A percentile compares a stretch with the other conserved stretches of the same genome.
These are phyloP conservation scores for Xanthorhoe designata DNA, from an alignment of 2,888 invertebrate species.

Conservation along the genomic window DNA sequence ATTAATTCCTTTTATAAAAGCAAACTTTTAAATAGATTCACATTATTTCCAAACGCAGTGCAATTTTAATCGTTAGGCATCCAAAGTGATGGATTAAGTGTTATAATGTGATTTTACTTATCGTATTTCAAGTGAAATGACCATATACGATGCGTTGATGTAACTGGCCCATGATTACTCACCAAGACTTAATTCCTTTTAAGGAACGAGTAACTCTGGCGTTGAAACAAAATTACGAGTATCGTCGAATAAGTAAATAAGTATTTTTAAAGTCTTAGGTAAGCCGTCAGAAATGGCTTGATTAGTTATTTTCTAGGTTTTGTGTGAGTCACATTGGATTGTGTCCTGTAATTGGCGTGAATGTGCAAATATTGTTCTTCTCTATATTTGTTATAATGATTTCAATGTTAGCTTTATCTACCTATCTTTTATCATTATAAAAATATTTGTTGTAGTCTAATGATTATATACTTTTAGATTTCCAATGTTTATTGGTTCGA, in stretches of 20 bases:
- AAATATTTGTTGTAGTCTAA: constrained; percentile 10
- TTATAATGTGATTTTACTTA: constrained; percentile 31
- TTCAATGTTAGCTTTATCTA: constrained; percentile 1
- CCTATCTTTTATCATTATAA: constrained; percentile 5
- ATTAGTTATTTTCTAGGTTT: constrained; percentile 20
- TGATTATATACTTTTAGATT: constrained; percentile 55
- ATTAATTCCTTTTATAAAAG: constrained; percentile 13
- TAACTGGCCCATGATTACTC: constrained; percentile 44
- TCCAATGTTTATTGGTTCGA: constrained; percentile 74
- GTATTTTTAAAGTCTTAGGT: constrained; percentile 32
- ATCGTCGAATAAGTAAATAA: constrained; percentile 30
- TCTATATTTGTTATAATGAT: constrained; percentile 16
- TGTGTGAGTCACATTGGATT: constrained; percentile 35
- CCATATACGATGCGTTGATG: constrained; percentile 43
- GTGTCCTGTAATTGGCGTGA: constrained; percentile 18
- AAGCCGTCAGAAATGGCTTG: constrained; percentile 29
- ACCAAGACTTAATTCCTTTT: constrained; percentile 36
- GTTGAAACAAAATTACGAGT: constrained; percentile 26
- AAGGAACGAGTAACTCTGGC: constrained; percentile 31
- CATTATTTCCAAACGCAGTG: constrained; percentile 13
- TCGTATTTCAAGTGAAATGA: constrained; percentile 37
- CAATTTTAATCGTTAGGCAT: constrained; percentile 19
- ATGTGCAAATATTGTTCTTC: constrained; percentile 18
- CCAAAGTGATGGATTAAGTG: constrained; percentile 23
- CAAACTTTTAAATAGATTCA: constrained; percentile 8